Conservation (phyloP, 2,888 invertebrate species). For the Apocheima hispidaria region DNA sequence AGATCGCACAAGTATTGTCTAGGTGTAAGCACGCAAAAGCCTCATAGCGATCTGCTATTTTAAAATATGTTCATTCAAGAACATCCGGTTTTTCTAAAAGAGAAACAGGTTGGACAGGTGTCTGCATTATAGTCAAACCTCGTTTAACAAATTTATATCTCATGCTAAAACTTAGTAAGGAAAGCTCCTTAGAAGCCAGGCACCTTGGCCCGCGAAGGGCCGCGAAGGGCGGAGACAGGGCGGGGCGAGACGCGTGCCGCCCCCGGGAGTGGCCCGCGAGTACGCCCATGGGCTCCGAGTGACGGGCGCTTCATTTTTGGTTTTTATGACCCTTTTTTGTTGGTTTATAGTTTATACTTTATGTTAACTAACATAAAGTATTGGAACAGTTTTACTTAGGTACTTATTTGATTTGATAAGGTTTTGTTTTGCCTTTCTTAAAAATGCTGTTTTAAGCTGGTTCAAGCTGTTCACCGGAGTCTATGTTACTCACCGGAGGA, state of each 20-base stretch:
- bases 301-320: conserved; percentile 24
- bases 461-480: too few relatives aligned
- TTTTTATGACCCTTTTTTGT: conserved; percentile 38
- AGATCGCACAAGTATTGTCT: too few relatives aligned
- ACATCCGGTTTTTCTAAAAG: too few relatives aligned
- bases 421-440: too few relatives aligned
- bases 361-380: neutral
- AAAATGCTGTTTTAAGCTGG: too few relatives aligned
- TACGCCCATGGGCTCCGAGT: conserved; percentile 54
- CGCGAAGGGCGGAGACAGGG: conserved; percentile 46
- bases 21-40: too few relatives aligned
- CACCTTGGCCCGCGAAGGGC: conserved; percentile 39
- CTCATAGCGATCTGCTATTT: too few relatives aligned
- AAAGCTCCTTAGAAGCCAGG: conserved; percentile 20
- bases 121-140: too few relatives aligned
- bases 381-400: neutral
- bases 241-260: conserved; percentile 45
- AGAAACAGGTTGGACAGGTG: too few relatives aligned
- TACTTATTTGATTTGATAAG: neutral
- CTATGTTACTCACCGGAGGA: too few relatives aligned
- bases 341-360: neutral
- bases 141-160: neutral
- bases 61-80: too few relatives aligned
- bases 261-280: conserved; percentile 64
- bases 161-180: neutral